phyloP scores from a whole-genome alignment of 2,888 invertebrate species.

The Lathronympha strigana region DNA sequence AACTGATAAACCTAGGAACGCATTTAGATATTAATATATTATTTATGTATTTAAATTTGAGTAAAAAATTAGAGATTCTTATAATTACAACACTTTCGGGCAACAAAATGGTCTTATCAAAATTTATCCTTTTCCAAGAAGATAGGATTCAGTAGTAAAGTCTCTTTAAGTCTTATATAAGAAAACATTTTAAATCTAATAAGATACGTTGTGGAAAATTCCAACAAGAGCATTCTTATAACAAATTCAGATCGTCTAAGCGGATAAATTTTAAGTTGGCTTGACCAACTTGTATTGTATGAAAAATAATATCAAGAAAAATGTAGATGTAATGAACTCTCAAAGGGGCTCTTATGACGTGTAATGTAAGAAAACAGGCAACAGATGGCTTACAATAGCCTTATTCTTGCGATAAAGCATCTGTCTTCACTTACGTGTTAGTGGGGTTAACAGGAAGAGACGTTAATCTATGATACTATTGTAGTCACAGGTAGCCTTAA shows the following conservation, averaged over 20 bases:
- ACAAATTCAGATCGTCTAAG: not conserved
- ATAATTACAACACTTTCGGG: too few relatives aligned
- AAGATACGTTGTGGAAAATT: not conserved
- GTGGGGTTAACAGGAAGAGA: not conserved
- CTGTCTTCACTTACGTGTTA: conserved; percentile 6
- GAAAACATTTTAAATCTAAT: not conserved
- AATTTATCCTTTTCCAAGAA: not conserved
- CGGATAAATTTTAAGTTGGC: not conserved
- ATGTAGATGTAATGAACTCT: not conserved
- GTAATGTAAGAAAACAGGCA: conserved; percentile 1
- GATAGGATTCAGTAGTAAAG: not conserved
- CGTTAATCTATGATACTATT: conserved; percentile 1
- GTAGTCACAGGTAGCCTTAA: not conserved
- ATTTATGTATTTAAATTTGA: not conserved
- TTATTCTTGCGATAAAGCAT: conserved; percentile 2
- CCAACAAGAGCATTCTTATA: not conserved
- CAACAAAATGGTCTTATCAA: not conserved
- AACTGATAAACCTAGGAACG: conserved; percentile 15
- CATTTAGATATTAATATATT: not conserved
- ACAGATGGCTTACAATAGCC: not conserved
- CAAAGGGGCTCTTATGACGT: conserved; percentile 7
- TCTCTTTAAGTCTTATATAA: not conserved
- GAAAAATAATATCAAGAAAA: not conserved
- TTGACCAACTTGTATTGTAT: conserved; percentile 1
- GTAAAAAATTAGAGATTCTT: too few relatives aligned